phyloP scores from a whole-genome alignment of 2,113 vertebrate genomes.

The Hipposideros armiger region DNA sequence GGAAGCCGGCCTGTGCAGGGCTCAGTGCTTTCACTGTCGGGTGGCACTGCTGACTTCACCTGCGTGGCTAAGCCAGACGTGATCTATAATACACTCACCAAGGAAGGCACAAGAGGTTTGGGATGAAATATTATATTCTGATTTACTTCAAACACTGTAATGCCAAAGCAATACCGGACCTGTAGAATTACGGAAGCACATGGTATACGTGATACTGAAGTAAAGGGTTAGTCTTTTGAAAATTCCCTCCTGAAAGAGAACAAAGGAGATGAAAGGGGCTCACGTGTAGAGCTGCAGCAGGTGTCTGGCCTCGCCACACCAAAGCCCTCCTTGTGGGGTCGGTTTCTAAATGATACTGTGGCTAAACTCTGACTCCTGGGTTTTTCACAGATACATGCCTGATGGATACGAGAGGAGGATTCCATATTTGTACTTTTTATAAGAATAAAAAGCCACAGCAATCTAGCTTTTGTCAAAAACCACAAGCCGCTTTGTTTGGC shows the following conservation, averaged over 20 bases:
- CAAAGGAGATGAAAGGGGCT: constrained; percentile 11
- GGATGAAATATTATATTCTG: constrained; percentile 77
- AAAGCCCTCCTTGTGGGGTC: background rate
- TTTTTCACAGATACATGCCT: background rate
- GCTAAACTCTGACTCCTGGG: background rate
- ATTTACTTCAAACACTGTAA: constrained; percentile 73
- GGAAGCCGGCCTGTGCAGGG: constrained; percentile 19
- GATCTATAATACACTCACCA: constrained; percentile 67
- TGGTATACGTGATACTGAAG: background rate
- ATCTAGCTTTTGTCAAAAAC: constrained; percentile 55
- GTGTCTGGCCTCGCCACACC: background rate
- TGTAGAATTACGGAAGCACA: constrained; percentile 54
- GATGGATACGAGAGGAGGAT: background rate
- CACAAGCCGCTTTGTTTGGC: constrained; percentile 51
- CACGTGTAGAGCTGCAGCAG: background rate
- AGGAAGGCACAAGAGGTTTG: constrained; percentile 72
- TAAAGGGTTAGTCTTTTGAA: constrained; percentile 26
- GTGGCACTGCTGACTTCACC: constrained; percentile 67
- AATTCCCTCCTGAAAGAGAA: constrained; percentile 38
- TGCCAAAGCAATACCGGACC: constrained; percentile 67
- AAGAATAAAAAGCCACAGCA: constrained; percentile 45
- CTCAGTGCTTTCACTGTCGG: constrained; percentile 37
- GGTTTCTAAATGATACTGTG: background rate
- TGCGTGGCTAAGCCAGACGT: constrained; percentile 54
- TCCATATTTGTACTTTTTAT: background rate